Conservation (phyloP, 1,140 invertebrate genomes). For the Pygmarrhopalites habei region DNA sequence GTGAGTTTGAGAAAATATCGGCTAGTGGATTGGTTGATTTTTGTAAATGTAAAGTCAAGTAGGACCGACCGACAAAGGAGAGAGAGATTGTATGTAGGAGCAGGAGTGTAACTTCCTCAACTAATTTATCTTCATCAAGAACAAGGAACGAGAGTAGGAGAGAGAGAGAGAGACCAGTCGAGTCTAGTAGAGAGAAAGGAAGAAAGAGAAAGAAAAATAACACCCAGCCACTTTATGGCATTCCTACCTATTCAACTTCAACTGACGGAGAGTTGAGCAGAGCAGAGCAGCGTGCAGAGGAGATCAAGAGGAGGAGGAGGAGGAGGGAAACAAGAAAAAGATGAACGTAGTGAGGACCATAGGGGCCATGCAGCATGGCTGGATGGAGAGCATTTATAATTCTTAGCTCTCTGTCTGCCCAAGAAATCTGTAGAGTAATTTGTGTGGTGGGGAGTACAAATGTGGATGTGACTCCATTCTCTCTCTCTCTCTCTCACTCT, state of each 20-base stretch:
- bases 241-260: no score
- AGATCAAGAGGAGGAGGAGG: no score
- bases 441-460: background rate
- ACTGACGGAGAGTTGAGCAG: no score
- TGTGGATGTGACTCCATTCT: background rate
- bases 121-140: constrained; percentile 15
- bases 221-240: constrained; percentile 8
- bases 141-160: no score
- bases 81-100: background rate
- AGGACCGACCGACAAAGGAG: constrained; percentile 5
- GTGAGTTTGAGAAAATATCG: constrained; percentile 3
- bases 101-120: constrained; percentile 10
- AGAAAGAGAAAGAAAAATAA: constrained; percentile 6
- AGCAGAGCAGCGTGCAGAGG: no score
- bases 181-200: background rate
- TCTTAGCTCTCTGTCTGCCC: no score
- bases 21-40: background rate
- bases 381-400: no score
- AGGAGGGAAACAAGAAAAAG: no score
- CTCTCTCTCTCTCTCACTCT: no score
- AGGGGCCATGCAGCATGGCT: no score
- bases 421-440: background rate
- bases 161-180: background rate
- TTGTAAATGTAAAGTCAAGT: constrained; percentile 5
- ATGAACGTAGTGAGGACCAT: no score